Evolutionary conservation across 1,140 invertebrate genomes (phyloP).

Genomic region (Diorhabda carinulata): DNA sequence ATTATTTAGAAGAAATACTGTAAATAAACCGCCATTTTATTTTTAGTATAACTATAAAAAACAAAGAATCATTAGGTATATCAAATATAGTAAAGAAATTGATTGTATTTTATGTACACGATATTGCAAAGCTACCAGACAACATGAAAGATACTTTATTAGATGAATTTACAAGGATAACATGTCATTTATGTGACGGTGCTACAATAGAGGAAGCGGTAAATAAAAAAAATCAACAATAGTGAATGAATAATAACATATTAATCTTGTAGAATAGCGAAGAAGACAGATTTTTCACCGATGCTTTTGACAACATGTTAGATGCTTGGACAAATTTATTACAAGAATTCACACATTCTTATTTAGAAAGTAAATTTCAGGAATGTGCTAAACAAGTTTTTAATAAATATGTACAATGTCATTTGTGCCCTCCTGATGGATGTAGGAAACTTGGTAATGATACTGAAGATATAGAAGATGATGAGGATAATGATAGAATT

Average conservation of each 20-base stretch:
- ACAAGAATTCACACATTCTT: conserved; percentile 47
- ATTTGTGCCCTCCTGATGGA: conserved; percentile 78
- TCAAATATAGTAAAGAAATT: conserved; percentile 64
- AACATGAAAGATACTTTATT: conserved; percentile 50
- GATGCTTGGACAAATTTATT: conserved; percentile 72
- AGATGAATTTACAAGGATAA: conserved; percentile 66
- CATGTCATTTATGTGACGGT: conserved; percentile 69
- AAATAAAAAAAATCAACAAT: conserved; percentile 24
- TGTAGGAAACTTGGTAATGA: conserved; percentile 52
- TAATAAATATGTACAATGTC: conserved; percentile 76
- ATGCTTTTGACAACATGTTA: conserved; percentile 78
- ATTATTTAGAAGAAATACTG: too few relatives aligned
- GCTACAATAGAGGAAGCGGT: conserved; percentile 73
- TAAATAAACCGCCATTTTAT: not conserved
- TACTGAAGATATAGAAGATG: conserved; percentile 61
- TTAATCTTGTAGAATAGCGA: conserved; percentile 45
- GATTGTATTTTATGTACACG: conserved; percentile 60
- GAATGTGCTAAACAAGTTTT: conserved; percentile 59
- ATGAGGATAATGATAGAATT: conserved; percentile 66
- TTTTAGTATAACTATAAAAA: conserved; percentile 57
- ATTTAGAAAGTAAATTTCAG: conserved; percentile 50
- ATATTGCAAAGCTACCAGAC: conserved; percentile 50
- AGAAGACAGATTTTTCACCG: conserved; percentile 68
- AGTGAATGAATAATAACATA: not conserved
- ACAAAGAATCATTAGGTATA: conserved; percentile 62